A percentile compares a stretch with the other conserved stretches of the same genome.
These are phyloP conservation scores for Borostomias antarcticus DNA, from an alignment of 2,797 vertebrate species.

Conservation along the genomic window DNA sequence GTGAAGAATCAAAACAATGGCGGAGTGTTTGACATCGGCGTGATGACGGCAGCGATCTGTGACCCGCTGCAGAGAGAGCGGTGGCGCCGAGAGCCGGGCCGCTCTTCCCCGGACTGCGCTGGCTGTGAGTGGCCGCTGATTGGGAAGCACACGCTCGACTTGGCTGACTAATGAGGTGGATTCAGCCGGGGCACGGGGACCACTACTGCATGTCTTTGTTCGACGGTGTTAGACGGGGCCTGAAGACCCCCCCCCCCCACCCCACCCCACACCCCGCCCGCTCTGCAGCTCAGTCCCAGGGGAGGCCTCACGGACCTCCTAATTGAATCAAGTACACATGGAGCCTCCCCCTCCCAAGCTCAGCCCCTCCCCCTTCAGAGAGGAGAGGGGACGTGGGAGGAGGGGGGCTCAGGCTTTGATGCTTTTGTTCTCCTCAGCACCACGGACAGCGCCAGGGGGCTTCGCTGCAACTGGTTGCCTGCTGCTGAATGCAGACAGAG, in stretches of 20 bases:
- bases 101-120: conserved; percentile 25
- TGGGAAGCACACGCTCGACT: conserved; percentile 73
- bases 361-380: conserved; percentile 46
- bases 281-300: conserved; percentile 67
- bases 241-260: conserved; percentile 63
- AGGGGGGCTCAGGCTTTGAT: conserved; percentile 64
- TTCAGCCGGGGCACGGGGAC: conserved; percentile 63
- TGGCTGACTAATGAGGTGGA: conserved; percentile 82
- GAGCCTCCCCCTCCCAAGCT: conserved; percentile 64
- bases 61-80: background rate
- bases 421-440: conserved; percentile 62
- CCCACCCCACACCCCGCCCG: conserved; percentile 13
- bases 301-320: conserved; percentile 83
- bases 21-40: conserved; percentile 6
- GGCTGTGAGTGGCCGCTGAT: conserved; percentile 40
- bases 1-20: conserved; percentile 20
- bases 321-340: conserved; percentile 92
- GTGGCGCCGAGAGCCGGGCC: conserved; percentile 27
- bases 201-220: conserved; percentile 85
- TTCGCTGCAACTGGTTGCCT: background rate
- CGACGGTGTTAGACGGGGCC: too few species aligned
- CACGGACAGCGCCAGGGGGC: background rate
- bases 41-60: background rate
- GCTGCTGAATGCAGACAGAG: conserved; percentile 1
- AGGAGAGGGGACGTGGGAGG: conserved; percentile 36